A percentile compares a stretch with the other conserved stretches of the same genome.
phyloP scores from a whole-genome alignment of 2,797 vertebrate species.

The Tragopan temminckii region DNA sequence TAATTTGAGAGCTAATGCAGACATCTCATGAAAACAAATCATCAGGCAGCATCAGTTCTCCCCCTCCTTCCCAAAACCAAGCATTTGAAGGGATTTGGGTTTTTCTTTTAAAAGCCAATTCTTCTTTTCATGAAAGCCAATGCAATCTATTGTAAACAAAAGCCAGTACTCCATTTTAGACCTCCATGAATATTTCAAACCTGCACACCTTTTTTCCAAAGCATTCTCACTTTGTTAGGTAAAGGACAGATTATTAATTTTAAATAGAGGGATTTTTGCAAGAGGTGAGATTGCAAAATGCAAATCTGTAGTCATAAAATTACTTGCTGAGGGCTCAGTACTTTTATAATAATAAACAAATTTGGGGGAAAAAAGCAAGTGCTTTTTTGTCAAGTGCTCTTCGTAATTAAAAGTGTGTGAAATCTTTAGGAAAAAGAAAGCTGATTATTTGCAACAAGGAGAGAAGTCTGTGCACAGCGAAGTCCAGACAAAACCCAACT shows the following conservation, averaged over 20 bases:
- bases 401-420: not conserved
- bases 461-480: not conserved
- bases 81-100: not conserved
- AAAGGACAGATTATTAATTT: conserved; percentile 28
- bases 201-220: not conserved
- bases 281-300: conserved; percentile 26
- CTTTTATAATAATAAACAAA: not conserved
- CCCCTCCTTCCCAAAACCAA: conserved; percentile 50
- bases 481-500: not conserved
- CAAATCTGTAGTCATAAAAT: not conserved
- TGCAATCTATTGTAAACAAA: conserved; percentile 45
- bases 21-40: conserved; percentile 69
- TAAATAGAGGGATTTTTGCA: conserved; percentile 2
- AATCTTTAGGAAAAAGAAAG: not conserved
- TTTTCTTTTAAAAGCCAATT: conserved; percentile 57
- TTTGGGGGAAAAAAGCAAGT: rapidly evolving
- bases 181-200: conserved; percentile 50
- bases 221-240: not conserved
- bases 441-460: not conserved
- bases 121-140: conserved; percentile 30
- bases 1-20: conserved; percentile 77
- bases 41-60: conserved; percentile 41
- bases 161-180: conserved; percentile 41
- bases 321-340: not conserved
- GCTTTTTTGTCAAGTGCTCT: not conserved